Evolutionary conservation across 2,797 vertebrate species (phyloP), one percentile per base, ranked within the genome.

Genomic region (Melanotaenia parkinsoni): DNA sequence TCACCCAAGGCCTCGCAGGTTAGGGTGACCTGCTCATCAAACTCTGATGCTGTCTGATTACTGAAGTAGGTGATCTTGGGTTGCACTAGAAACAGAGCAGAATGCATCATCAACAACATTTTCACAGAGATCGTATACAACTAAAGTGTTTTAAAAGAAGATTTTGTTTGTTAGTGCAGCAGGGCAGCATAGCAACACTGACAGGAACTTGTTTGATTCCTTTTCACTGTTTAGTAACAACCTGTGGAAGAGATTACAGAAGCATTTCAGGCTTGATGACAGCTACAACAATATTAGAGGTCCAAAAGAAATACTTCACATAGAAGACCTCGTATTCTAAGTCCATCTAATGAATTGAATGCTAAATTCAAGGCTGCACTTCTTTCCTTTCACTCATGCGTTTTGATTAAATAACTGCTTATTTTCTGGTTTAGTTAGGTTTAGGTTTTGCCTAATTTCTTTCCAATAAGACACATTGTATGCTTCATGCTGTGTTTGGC

Each of bases 1-100:
- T 99, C 98, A 20, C 98, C 98, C 0, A 96, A 96, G 1, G 98
- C 97, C 90, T 99, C 97, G 7, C 98, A 99, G 80, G 97, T 99
- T 82, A 99, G 91, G 0, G 94, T 97, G 79, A 99, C 96, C 82
- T 96, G 95, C 0, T 98, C 96, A 3, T 98, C 97, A 70, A 98
- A 94, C 88, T 99, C 98, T 45, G 96, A 95, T 3, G 97, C 96
- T 0, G 97, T 98, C 93, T 97, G 96, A 91, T 99, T 99, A 79
- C 95, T 96, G 88, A 98, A 92, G 13, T 96, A 99, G 0, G 97
- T 99, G 74, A 99, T 98, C 87, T 96, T 97, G 69, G 98, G 97
- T 90, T 96, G 96, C 75, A 98, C 98, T 99, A 79, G 43, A 88
- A 58, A 64, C 40, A 53, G 63, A 28, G 69, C 16, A 32, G 4